Conservation (phyloP, 2,888 invertebrate genomes). For the Zygothrica quintamaculata region DNA sequence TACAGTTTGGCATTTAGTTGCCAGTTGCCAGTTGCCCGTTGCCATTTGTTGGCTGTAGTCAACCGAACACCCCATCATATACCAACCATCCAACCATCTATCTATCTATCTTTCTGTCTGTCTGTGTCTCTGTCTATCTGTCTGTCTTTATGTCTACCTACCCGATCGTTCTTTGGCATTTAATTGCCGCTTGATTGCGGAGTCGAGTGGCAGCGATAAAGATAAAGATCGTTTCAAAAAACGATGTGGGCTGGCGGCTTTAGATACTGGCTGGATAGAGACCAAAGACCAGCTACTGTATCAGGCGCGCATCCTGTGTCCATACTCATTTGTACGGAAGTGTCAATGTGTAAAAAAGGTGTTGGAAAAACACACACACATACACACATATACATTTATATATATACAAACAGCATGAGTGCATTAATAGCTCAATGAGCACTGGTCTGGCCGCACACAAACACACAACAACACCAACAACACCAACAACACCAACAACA, state of each 20-base stretch:
- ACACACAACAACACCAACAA: background rate
- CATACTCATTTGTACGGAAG: slow-evolving; percentile 57
- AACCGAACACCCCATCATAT: background rate
- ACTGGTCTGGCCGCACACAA: slow-evolving; percentile 33
- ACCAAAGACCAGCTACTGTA: slow-evolving; percentile 19
- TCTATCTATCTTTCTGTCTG: too few relatives aligned
- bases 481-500: too few relatives aligned
- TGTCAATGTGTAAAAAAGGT: slow-evolving; percentile 76
- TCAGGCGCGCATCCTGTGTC: slow-evolving; percentile 38
- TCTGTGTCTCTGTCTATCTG: background rate
- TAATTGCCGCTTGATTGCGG: slow-evolving; percentile 75
- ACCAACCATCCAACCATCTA: background rate
- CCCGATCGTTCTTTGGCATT: slow-evolving; percentile 25
- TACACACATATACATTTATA: slow-evolving; percentile 8
- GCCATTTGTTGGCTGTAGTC: background rate
- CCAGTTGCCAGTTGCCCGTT: slow-evolving; percentile 15
- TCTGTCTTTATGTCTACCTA: slow-evolving; percentile 3
- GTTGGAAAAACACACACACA: slow-evolving; percentile 65
- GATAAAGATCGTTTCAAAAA: slow-evolving; percentile 51
- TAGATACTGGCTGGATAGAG: slow-evolving; percentile 3
- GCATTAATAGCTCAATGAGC: slow-evolving; percentile 46
- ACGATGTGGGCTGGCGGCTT: slow-evolving; percentile 46
- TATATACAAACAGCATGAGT: slow-evolving; percentile 3
- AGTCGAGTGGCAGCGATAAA: slow-evolving; percentile 43
- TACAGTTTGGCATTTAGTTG: slow-evolving; percentile 54